Evolutionary conservation across 2,797 vertebrate genomes (phyloP), one percentile per base, ranked within the genome.

Genomic region (Apogon talboti): DNA sequence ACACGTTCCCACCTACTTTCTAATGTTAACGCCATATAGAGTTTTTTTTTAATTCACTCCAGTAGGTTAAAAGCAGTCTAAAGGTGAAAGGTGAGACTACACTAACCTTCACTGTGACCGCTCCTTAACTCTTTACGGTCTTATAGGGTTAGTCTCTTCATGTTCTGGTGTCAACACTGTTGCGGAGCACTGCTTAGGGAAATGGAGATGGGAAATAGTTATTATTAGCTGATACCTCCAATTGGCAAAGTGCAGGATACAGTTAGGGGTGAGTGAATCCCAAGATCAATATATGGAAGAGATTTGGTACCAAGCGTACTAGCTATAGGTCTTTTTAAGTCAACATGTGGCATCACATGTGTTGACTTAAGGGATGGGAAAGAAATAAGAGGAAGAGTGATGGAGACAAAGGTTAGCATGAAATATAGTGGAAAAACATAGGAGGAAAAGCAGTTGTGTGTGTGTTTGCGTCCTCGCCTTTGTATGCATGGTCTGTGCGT

Each of bases 151-250:
- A 67, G 71, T 35, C 24, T 76, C 47, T 35, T 62, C 53, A 37
- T 60, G 71, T 55, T 76, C 48, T n/a, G 24, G 55, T 76, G 74
- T 79, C 77, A 71, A 49, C 72, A 47, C 53, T 77, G 70, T 81
- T 73, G 55, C 55, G 30, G 28, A 41, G 51, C 7, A 0, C 24
- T 2, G 21, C 68, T 70, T 44, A 54, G 21, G 49, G 66, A n/a
- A n/a, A 62, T 38, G 28, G 3, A 49, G 53, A 41, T 3, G 2
- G 49, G 63, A 70, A 57, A 71, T 44, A 56, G 21, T 24, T 2
- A 24, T 24, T 24, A 24, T 24, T 24, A 24, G 5, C 21, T 24
- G 21, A 24, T 24, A 2, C 5, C 21, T 24, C 21, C 21, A 24
- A 2, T 5, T 24, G 56, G 19, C 44, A 11, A 61, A 78, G 47